These are phyloP conservation scores for Borostomias antarcticus DNA, from an alignment of 2,797 vertebrate genomes.

Conservation along the genomic window DNA sequence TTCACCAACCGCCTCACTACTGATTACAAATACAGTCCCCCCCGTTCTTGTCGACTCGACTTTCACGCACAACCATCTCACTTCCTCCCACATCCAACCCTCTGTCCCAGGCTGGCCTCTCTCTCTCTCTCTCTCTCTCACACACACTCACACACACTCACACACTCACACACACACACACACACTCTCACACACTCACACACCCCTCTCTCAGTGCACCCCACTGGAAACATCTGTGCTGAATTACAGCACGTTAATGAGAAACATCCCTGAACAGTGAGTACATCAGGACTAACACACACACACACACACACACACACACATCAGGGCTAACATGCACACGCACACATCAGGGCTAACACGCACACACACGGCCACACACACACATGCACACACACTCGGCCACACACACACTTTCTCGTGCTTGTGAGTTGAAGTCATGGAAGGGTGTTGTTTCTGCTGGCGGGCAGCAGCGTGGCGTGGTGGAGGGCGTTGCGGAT, in stretches of 20 bases:
- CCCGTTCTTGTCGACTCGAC: no score
- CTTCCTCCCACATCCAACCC: no score
- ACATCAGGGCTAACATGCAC: not conserved
- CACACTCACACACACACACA: not conserved
- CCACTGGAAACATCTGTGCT: conserved; percentile 36
- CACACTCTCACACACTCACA: not conserved
- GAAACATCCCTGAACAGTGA: conserved; percentile 14
- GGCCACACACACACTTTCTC: no score
- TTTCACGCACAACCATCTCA: no score
- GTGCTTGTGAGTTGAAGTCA: conserved; percentile 5
- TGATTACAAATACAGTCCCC: no score
- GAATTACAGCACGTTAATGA: conserved; percentile 36
- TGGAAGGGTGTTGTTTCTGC: not conserved
- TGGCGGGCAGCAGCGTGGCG: not conserved
- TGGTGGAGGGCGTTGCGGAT: not conserved
- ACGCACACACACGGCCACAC: no score
- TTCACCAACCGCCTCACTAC: no score
- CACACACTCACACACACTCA: conserved; percentile 27
- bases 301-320: not conserved
- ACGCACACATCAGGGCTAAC: no score
- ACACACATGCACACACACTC: no score
- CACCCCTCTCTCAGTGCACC: conserved; percentile 26
- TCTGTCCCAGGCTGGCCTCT: no score
- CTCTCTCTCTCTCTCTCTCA: conserved; percentile 25
- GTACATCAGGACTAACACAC: not conserved